Base-by-base conservation (phyloP, 2,797 vertebrate genomes). In the Myotis vivesi region DNA sequence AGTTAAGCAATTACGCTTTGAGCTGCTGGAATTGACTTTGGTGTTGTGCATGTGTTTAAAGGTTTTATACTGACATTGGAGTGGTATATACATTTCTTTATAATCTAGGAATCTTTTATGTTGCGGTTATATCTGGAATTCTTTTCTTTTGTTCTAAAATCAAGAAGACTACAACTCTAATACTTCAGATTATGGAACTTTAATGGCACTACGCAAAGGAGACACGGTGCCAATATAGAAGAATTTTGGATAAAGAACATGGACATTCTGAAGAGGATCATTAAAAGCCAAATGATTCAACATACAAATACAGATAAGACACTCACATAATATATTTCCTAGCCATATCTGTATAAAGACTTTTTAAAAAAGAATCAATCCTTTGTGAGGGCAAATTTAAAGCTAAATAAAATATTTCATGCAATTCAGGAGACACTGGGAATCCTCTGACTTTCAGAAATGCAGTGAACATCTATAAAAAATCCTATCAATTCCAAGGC, bases 131-230 rank as follows among this genome's bases (percentile, higher is more conserved):
- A 68, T 49, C 36, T 88, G 59, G 25, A 23, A 23, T 33, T 84
- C 90, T 80, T 82, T 46, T 62, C 44, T 80, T 81, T 79, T 51
- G 66, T 94, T 87, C 38, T n/a, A 75, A 86, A 93, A 68, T 19
- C 51, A 77, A 66, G 28, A 89, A 69, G 6, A 76, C 75, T 87
- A 84, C 71, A 77, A 62, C 10, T 6, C 15, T 20, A 73, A 71
- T 68, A 73, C 0, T 77, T 3, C 1, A 75, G 15, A 69, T 71
- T 79, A 57, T 77, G 9, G 33, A 76, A 10, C 66, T 66, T 80
- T 80, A 59, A 49, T 55, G 46, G 10, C 5, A 23, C 76, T 84
- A 85, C 49, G 19, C 16, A 85, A 89, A 89, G 25, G 6, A 80
- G 44, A 94, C 87, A 55, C 2, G 16, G 86, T 71, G 10, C 7